A percentile compares a stretch with the other conserved stretches of the same genome.
phyloP scores from a whole-genome alignment of 2,113 vertebrate species.

The Proterorhinus semilunaris region DNA sequence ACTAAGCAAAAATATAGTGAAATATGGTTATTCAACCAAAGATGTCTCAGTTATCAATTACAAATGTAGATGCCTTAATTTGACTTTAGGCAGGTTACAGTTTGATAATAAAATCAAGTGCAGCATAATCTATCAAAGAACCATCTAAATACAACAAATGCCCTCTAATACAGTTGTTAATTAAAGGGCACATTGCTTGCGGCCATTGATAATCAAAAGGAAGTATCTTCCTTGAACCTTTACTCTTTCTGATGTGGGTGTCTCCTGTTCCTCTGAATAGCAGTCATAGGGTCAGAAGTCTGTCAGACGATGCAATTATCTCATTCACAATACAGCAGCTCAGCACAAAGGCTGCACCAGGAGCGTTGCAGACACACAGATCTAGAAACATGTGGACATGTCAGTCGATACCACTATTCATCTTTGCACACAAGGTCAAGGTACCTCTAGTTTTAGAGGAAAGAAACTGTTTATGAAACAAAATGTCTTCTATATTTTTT shows the following conservation, averaged over 20 bases:
- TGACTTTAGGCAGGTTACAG: slow-evolving; percentile 60
- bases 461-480: background rate
- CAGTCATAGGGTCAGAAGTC: slow-evolving; percentile 21
- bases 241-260: slow-evolving; percentile 18
- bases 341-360: slow-evolving; percentile 8
- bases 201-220: background rate
- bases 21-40: slow-evolving; percentile 70
- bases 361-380: background rate
- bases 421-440: slow-evolving; percentile 18
- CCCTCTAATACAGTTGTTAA: background rate
- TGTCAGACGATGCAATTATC: slow-evolving; percentile 10
- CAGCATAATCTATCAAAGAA: slow-evolving; percentile 2
- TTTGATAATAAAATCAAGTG: too few species aligned
- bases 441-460: background rate
- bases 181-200: background rate
- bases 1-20: slow-evolving; percentile 50
- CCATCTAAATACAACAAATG: background rate
- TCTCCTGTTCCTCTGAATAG: slow-evolving; percentile 54
- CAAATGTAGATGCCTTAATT: slow-evolving; percentile 62
- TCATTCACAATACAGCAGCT: slow-evolving; percentile 5
- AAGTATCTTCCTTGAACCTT: background rate
- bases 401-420: slow-evolving; percentile 6
- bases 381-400: slow-evolving; percentile 7
- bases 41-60: slow-evolving; percentile 72
- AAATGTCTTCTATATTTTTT: too few species aligned